Evolutionary conservation across 2,888 invertebrate species (phyloP), one percentile per base, ranked within the genome.

Genomic region (Nomada ferruginata): DNA sequence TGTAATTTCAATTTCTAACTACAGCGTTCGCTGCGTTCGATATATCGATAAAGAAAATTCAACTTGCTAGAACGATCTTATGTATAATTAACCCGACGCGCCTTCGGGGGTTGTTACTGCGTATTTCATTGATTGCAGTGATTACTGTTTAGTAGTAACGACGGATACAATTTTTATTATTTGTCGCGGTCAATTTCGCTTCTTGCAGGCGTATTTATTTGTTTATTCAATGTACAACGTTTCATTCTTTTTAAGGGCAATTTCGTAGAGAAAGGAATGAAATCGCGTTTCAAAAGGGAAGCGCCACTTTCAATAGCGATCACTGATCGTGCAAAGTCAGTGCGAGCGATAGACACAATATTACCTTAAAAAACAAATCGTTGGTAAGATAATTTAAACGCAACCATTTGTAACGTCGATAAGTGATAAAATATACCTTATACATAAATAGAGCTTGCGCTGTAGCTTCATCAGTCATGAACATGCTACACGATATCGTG

Each of bases 401-500:
- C 76, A 82, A 84, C 78, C 82, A 82, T 87, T 86, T 86, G 76
- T 84, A 83, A 85, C 57, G 63, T 55, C 80, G 78, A 87, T 89
- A 87, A 89, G 83, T 85, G 84, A 81, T 72, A 89, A 90, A 90
- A 90, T 90, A 86, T 91, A 91, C 87, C 89, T 91, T 92, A 93
- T 92, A 92, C 87, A 85, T 83, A 87, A 81, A 91, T 92, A 93
- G 92, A 92, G 92, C 92, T 92, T 92, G 91, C 91, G 92, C 92
- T 90, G 90, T 93, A 93, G 93, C 93, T 93, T 93, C 89, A 89
- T 90, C 87, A 90, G 92, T 92, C 93, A 92, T 92, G 92, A 91
- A 89, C 82, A 90, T 86, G 90, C 90, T 92, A 91, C 85, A 90
- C 91, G 90, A 90, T 91, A 90, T 92, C 93, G 92, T 93, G 93